Evolutionary conservation across 2,113 vertebrate genomes (phyloP).

Genomic region (Lepisosteus oculatus): DNA sequence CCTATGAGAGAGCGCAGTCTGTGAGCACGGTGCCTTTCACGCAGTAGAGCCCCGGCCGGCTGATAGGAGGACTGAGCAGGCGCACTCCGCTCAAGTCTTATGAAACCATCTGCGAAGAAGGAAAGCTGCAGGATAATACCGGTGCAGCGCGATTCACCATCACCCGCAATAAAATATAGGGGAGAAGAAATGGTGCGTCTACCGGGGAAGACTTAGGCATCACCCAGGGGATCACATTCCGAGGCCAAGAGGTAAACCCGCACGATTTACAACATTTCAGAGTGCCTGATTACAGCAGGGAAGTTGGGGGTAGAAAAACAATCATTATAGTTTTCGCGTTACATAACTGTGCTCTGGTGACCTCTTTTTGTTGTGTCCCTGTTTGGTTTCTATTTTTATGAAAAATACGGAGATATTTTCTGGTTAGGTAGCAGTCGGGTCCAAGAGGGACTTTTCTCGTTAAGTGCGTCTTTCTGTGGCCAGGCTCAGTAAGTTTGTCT

Average conservation of each 20-base stretch:
- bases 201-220: constrained; percentile 21
- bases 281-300: background rate
- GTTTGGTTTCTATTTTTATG: too few relatives aligned
- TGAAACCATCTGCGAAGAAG: constrained; percentile 22
- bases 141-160: background rate
- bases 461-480: too few relatives aligned
- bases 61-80: constrained; percentile 19
- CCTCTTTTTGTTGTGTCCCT: too few relatives aligned
- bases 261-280: background rate
- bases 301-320: constrained; percentile 2
- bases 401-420: too few relatives aligned
- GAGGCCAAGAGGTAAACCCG: constrained; percentile 19
- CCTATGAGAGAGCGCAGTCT: constrained; percentile 27
- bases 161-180: background rate
- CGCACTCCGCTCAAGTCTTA: constrained; percentile 29
- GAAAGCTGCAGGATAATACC: background rate
- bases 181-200: constrained; percentile 13
- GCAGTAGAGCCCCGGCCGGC: background rate
- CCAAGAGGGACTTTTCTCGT: too few relatives aligned
- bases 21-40: constrained; percentile 10
- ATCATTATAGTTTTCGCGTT: constrained; percentile 5
- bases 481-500: too few relatives aligned
- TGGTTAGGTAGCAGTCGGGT: too few relatives aligned
- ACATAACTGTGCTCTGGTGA: too few relatives aligned
- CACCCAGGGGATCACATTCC: background rate